Evolutionary conservation across 2,888 invertebrate species (phyloP).

Genomic region (Cataglyphis altisquamis): DNA sequence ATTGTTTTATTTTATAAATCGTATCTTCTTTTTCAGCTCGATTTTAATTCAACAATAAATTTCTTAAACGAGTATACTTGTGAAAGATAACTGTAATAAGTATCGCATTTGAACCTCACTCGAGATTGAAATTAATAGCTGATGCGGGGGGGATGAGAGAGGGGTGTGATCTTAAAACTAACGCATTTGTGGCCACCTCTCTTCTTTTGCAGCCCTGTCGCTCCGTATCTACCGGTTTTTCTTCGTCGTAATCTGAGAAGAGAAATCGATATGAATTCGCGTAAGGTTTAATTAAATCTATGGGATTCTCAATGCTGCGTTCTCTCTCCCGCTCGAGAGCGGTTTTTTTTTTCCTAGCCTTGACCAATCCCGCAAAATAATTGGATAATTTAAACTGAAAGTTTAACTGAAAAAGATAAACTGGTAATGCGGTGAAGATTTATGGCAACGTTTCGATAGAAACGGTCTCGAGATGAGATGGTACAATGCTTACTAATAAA

Average conservation of each 20-base stretch:
- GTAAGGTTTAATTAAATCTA: slow-evolving; percentile 75
- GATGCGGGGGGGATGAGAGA: not conserved
- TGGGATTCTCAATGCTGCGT: slow-evolving; percentile 64
- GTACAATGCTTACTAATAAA: slow-evolving; percentile 36
- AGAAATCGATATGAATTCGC: slow-evolving; percentile 75
- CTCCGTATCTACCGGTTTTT: slow-evolving; percentile 48
- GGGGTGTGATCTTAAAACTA: slow-evolving; percentile 17
- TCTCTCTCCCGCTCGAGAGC: not conserved
- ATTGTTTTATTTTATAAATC: not conserved
- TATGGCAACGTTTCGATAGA: slow-evolving; percentile 4
- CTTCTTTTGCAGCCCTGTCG: not conserved
- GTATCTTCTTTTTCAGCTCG: not conserved
- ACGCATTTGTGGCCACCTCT: slow-evolving; percentile 5
- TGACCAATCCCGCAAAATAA: slow-evolving; percentile 36
- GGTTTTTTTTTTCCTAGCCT: slow-evolving; percentile 10
- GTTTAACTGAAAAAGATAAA: slow-evolving; percentile 31
- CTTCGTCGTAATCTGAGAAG: slow-evolving; percentile 66
- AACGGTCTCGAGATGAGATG: slow-evolving; percentile 1
- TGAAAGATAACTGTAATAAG: not conserved
- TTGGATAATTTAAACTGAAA: slow-evolving; percentile 44
- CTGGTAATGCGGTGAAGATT: slow-evolving; percentile 36
- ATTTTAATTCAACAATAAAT: not conserved
- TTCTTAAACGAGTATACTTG: not conserved
- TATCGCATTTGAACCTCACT: slow-evolving; percentile 17
- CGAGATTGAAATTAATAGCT: slow-evolving; percentile 38